Conservation (phyloP, 2,113 vertebrate species). For the Picathartes gymnocephalus region DNA sequence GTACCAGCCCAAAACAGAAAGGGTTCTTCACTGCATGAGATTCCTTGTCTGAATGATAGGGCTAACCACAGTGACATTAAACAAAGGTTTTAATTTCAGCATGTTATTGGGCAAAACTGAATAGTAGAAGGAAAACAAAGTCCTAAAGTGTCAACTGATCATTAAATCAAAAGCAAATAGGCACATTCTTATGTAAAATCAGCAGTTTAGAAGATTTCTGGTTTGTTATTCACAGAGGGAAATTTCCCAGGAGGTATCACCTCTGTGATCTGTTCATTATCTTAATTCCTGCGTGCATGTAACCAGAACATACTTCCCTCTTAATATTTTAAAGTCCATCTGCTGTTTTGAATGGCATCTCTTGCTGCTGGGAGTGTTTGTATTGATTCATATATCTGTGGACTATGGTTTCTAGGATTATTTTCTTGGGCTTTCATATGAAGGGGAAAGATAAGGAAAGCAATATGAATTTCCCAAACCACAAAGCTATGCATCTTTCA, state of each 20-base stretch:
- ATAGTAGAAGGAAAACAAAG: background rate
- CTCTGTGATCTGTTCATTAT: background rate
- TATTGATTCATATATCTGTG: background rate
- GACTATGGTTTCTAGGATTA: background rate
- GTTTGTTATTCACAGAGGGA: background rate
- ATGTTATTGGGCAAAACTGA: background rate
- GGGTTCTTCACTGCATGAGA: background rate
- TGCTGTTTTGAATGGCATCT: background rate
- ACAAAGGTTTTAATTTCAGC: background rate
- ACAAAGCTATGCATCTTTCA: constrained; percentile 11
- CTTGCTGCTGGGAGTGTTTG: background rate
- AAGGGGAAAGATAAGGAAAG: constrained; percentile 26
- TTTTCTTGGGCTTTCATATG: background rate
- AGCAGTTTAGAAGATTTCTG: background rate
- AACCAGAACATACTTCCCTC: background rate
- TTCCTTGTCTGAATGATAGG: background rate
- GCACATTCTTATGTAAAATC: background rate
- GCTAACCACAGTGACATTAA: background rate
- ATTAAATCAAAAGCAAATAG: constrained; percentile 3
- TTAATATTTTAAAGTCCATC: constrained; percentile 23
- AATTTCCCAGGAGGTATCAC: background rate
- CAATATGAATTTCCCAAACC: constrained; percentile 20
- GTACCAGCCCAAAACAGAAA: background rate
- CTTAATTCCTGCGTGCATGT: background rate
- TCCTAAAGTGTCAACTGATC: background rate